Base-by-base conservation (phyloP, 2,797 vertebrate genomes). In the Phoxinus dragarum region DNA sequence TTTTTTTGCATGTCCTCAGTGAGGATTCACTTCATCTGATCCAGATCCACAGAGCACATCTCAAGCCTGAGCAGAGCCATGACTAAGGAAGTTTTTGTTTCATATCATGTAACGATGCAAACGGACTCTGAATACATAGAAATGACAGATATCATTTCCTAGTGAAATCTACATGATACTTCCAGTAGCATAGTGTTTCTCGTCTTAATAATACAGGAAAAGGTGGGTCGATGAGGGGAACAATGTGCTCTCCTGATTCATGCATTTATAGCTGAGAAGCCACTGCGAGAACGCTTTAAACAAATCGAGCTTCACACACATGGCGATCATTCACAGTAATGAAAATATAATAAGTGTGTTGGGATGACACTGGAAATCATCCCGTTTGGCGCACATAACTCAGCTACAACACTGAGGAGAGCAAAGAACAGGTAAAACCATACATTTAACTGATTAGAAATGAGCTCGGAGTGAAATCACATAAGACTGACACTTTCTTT, bases 1-100 rank as follows among this genome's bases (percentile, higher is more conserved):
- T n/a, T n/a, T n/a, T 91, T 94, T 92, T 90, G 91, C 67, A 90
- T 93, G 92, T 94, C 92, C 93, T 93, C 89, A 73, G 82, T 80
- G 88, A 91, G 88, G 81, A 88, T 90, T 75, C 86, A 31, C 90
- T 93, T 92, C 91, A 93, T 91, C 90, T 68, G 52, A 74, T 76
- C 27, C 73, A 88, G 93, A 94, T 91, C 71, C 75, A 36, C 52
- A 81, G 54, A 61, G 42, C 64, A 79, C 68, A 74, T 84, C 54
- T 84, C 47, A 80, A 77, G 47, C 38, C n/a, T 16, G 52, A 17
- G 59, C 42, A 85, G 42, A 81, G 31, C 75, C 86, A 87, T 86
- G 88, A 90, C 81, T 86, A 59, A 86, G 84, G 38, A 89, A 84
- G 73, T 87, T 86, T 87, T 82, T 68, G 66, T 61, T 44, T 47